Evolutionary conservation across 2,888 invertebrate genomes (phyloP).

Genomic region (Drosophila kokeensis): DNA sequence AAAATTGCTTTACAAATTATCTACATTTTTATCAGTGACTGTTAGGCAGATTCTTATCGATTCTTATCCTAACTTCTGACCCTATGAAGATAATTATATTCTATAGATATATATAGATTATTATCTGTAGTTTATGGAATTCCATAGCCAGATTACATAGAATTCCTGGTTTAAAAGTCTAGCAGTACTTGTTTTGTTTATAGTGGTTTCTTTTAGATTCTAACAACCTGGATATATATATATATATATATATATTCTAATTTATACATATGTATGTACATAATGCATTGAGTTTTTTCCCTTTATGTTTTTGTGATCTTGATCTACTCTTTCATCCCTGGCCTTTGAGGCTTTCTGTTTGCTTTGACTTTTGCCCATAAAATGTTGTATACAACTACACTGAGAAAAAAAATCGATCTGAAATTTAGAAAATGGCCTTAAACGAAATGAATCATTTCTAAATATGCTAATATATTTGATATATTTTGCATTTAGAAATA

Average conservation of each 20-base stretch:
- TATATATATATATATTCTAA: neutral
- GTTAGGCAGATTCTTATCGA: neutral
- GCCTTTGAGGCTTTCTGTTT: constrained; percentile 53
- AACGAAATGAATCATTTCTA: neutral
- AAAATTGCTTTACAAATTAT: neutral
- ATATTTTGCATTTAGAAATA: neutral
- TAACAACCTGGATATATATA: neutral
- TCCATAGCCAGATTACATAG: neutral
- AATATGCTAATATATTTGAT: neutral
- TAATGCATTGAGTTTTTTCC: neutral
- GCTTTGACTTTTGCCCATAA: constrained; percentile 46
- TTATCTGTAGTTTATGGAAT: neutral
- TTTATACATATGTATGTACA: neutral
- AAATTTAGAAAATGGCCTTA: neutral
- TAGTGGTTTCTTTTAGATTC: neutral
- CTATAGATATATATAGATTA: neutral
- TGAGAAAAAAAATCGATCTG: neutral
- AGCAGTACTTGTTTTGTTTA: neutral
- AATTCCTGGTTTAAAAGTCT: neutral
- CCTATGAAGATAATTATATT: neutral
- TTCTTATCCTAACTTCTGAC: neutral
- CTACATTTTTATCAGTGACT: neutral
- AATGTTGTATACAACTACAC: constrained; percentile 24
- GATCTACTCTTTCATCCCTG: constrained; percentile 68
- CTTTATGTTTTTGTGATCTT: constrained; percentile 57